Evolutionary conservation across 2,113 vertebrate species (phyloP), one percentile per base, ranked within the genome.

Genomic region (Phrynocephalus versicolor): DNA sequence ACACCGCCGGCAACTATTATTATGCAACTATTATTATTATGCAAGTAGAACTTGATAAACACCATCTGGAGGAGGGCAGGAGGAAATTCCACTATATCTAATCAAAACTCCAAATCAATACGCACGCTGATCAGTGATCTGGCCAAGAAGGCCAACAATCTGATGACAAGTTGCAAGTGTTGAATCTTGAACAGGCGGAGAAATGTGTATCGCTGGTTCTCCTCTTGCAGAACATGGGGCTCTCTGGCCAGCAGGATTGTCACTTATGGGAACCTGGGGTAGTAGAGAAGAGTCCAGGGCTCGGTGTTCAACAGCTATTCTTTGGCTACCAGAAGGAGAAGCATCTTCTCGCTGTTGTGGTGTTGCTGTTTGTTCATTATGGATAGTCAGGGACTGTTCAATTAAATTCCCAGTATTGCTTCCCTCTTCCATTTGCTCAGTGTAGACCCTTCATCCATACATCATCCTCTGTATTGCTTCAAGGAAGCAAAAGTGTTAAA

Each of bases 41-140:
- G 15, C 6, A 39, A 37, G 13, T 55, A n/a, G 57, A n/a, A 60
- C 33, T 6, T 72, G 21, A 60, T 15, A 25, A n/a, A 25, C 33
- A 1, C 10, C 16, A 55, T 30, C 12, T 1, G 21, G 70, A 55
- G 64, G 19, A 35, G 9, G 2, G 2, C 8, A 35, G 62, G 4
- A 37, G 21, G 39, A 64, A 45, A 18, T 51, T 39, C 23, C 73
- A 35, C 58, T 21, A 37, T 45, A 45, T n/a, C 39, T 14, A 8
- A 35, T 64, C 16, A 41, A 80, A 64, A 51, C 14, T 15, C 9
- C 64, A 16, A 64, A 51, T 51, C 10, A 10, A 27, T 86, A 86
- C 84, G 80, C 60, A 86, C 84, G 84, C 27, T 81, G 78, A 35
- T 74, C 84, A 74, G n/a, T 74, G 69, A 86, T 73, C 23, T 73